Percentiles rank a stretch among this genome's conserved stretches.
Conservation (phyloP, 1,140 invertebrate genomes). For the Laodelphax striatellus region DNA sequence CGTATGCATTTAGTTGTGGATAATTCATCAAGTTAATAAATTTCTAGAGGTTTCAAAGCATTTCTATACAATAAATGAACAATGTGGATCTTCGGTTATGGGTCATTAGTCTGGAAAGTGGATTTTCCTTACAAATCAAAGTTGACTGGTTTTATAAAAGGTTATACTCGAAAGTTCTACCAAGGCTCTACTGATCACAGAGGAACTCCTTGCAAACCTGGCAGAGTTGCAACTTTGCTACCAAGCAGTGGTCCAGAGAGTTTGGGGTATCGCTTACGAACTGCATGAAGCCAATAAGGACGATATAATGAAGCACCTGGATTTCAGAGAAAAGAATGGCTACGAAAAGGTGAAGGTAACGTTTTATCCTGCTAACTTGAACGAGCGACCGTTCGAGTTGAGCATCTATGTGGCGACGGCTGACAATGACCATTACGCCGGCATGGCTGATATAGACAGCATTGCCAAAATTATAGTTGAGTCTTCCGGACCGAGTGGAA, state of each 20-base stretch:
- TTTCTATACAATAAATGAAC: not conserved
- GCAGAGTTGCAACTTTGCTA: slow-evolving; percentile 78
- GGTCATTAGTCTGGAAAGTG: not conserved
- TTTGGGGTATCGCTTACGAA: slow-evolving; percentile 87
- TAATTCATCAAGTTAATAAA: no score
- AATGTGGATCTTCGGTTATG: not conserved
- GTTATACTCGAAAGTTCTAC: not conserved
- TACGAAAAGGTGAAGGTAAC: slow-evolving; percentile 54
- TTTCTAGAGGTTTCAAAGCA: no score
- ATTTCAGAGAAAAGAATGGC: slow-evolving; percentile 83
- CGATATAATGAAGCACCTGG: slow-evolving; percentile 65
- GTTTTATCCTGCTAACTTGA: slow-evolving; percentile 52
- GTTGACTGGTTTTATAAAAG: not conserved
- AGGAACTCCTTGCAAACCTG: slow-evolving; percentile 38
- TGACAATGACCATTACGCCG: slow-evolving; percentile 59
- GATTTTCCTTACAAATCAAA: not conserved
- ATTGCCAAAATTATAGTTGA: slow-evolving; percentile 68
- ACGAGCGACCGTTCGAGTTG: slow-evolving; percentile 45
- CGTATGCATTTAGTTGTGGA: no score
- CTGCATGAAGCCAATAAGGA: slow-evolving; percentile 56
- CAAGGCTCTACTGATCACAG: not conserved
- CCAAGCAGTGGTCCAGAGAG: slow-evolving; percentile 48
- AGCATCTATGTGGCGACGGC: slow-evolving; percentile 74
- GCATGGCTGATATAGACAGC: slow-evolving; percentile 53
- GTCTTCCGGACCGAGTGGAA: slow-evolving; percentile 67